These are phyloP conservation scores for Diaperis boleti DNA, from an alignment of 2,888 invertebrate species.

Conservation along the genomic window DNA sequence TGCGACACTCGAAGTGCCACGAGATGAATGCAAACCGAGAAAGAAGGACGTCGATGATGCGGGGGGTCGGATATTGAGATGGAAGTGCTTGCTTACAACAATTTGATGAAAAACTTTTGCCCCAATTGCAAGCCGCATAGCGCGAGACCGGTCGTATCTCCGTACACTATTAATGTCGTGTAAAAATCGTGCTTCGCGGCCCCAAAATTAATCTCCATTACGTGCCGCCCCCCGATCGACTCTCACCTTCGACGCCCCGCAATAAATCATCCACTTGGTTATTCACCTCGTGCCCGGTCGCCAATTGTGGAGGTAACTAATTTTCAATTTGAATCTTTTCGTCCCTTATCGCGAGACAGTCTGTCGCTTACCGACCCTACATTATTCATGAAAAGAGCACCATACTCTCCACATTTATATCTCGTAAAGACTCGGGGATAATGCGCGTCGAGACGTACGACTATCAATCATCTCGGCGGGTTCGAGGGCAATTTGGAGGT, in stretches of 20 bases:
- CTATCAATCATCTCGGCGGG: constrained; percentile 50
- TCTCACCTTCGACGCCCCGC: constrained; percentile 29
- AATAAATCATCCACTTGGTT: constrained; percentile 50
- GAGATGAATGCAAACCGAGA: constrained; percentile 18
- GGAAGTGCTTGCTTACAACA: no score
- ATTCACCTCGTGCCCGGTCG: constrained; percentile 52
- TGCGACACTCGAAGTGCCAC: neutral
- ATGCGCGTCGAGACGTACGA: constrained; percentile 48
- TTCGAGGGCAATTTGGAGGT: constrained; percentile 35
- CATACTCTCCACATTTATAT: constrained; percentile 61
- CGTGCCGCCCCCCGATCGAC: constrained; percentile 1
- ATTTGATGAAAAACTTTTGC: no score
- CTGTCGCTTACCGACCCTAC: constrained; percentile 63
- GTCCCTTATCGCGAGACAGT: constrained; percentile 60
- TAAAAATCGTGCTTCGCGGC: neutral
- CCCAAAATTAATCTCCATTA: constrained; percentile 9
- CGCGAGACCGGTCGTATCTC: no score
- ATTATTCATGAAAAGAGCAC: constrained; percentile 66
- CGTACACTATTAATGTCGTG: no score
- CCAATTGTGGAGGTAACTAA: constrained; percentile 64
- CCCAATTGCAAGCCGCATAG: no score
- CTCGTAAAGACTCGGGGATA: constrained; percentile 57
- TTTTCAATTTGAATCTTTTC: constrained; percentile 65
- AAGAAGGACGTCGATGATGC: no score
- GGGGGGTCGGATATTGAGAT: no score